Base-by-base conservation (phyloP, 2,888 invertebrate species). In the Apantesis nais region DNA sequence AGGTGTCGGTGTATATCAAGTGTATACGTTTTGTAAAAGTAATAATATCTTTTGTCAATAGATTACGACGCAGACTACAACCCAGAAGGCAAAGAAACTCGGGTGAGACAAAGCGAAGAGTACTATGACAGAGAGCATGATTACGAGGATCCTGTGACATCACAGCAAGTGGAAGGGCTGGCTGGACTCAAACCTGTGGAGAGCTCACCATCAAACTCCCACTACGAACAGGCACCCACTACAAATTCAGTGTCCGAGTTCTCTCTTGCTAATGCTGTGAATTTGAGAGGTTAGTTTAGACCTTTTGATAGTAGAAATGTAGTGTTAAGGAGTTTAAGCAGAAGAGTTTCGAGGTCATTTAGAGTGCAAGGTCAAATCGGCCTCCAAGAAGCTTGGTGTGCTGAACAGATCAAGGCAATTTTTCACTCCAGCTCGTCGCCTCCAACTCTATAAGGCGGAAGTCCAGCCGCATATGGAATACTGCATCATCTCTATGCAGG, bases 251-350 rank as follows among this genome's bases (percentile, higher is more conserved):
- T 94, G 0, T 86, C 93, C 0, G 93, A 93, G 73, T 92, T 88
- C 82, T 92, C 93, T 0, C 87, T 93, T 55, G 91, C 93, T 68
- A 93, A 93, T 92, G 90, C 88, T 87, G 90, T 94, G 48, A 94
- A 94, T 85, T 88, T 92, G 74, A 91, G 94, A 91, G 94, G 94
- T 94, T 74, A 81, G 88, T 81, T 34, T 67, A 52, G 44, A 19
- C 29, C 62, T 34, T 39, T 58, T 48, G n/a, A 60, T n/a, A 55
- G 12, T 14, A 25, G 55, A 55, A 25, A 25, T 55, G 12, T 25
- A 12, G 0, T 55, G 3, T 14, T 0, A 25, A 25, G 25, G 14
- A 25, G 12, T 25, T 12, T 1, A 4, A n/a, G 52, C 22, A n/a
- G n/a, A n/a, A n/a, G n/a, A n/a, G n/a, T n/a, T n/a, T n/a, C n/a